These are phyloP conservation scores for Acipenser ruthenus DNA, from an alignment of 2,797 vertebrate species.

Conservation along the genomic window DNA sequence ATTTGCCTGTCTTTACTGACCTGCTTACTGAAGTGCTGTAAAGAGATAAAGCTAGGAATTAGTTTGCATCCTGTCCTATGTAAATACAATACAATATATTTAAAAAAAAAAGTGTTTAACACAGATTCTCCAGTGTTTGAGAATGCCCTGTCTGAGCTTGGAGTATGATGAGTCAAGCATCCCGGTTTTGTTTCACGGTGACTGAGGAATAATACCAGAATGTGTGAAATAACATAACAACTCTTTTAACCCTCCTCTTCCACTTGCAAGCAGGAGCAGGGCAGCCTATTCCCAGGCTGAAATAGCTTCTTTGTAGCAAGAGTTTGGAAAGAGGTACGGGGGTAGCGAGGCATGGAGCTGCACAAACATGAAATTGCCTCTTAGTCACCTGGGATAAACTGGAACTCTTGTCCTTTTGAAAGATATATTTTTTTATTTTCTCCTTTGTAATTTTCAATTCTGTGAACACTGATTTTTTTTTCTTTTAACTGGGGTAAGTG, in stretches of 20 bases:
- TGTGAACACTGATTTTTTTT: constrained; percentile 33
- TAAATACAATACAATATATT: too few species aligned
- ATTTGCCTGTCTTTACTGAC: too few species aligned
- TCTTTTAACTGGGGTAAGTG: constrained; percentile 23
- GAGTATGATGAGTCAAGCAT: neutral
- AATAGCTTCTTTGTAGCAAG: constrained; percentile 53
- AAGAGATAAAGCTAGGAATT: too few species aligned
- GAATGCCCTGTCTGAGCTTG: neutral
- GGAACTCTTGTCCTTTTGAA: constrained; percentile 27
- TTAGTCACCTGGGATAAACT: constrained; percentile 51
- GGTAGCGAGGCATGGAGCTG: constrained; percentile 34
- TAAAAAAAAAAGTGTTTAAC: too few species aligned
- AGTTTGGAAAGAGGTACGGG: neutral
- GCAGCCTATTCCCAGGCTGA: constrained; percentile 50
- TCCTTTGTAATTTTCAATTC: constrained; percentile 23
- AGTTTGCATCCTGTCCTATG: too few species aligned
- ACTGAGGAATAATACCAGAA: constrained; percentile 42
- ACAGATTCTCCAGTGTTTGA: too few species aligned
- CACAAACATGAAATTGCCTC: constrained; percentile 38
- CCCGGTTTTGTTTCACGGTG: constrained; percentile 26
- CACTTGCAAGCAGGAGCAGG: constrained; percentile 49
- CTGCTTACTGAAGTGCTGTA: too few species aligned
- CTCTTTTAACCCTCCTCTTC: constrained; percentile 47
- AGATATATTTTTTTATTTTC: too few species aligned
- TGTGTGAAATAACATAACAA: constrained; percentile 38